Conservation (phyloP, 2,888 invertebrate genomes). For the Catocala fraxini region DNA sequence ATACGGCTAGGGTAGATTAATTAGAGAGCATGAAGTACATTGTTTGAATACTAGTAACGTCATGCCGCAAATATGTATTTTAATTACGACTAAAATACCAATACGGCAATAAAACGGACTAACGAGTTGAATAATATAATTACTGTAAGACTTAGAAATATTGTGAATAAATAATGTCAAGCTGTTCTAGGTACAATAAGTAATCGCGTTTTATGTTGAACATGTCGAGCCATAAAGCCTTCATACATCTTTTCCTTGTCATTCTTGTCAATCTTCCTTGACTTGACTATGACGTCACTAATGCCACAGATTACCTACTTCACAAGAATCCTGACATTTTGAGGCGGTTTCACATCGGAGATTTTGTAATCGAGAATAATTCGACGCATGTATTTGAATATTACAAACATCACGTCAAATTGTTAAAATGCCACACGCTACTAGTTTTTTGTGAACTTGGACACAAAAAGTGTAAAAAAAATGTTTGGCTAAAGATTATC, state of each 20-base stretch:
- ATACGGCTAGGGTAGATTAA: too few species aligned
- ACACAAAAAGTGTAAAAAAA: constrained; percentile 27
- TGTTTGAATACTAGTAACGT: not conserved
- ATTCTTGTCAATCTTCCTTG: constrained; percentile 30
- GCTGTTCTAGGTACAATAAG: constrained; percentile 14
- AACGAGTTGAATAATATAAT: constrained; percentile 27
- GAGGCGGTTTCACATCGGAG: constrained; percentile 32
- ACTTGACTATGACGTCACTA: constrained; percentile 17
- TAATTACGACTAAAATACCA: constrained; percentile 29
- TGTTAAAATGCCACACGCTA: constrained; percentile 37
- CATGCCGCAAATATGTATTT: constrained; percentile 12
- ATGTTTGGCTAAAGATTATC: constrained; percentile 14
- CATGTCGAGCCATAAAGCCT: constrained; percentile 28
- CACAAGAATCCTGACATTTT: constrained; percentile 47
- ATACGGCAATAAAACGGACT: constrained; percentile 24
- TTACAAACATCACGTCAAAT: constrained; percentile 32
- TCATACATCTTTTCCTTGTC: constrained; percentile 35
- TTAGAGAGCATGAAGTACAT: not conserved
- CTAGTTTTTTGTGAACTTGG: constrained; percentile 32
- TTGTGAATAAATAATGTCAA: constrained; percentile 34
- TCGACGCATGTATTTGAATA: constrained; percentile 39
- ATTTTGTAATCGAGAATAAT: constrained; percentile 44
- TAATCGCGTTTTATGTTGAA: constrained; percentile 18
- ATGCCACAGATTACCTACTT: constrained; percentile 29
- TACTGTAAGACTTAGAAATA: constrained; percentile 18